Conservation (phyloP, 2,797 vertebrate species). For the Phrynocephalus guinanensis region DNA sequence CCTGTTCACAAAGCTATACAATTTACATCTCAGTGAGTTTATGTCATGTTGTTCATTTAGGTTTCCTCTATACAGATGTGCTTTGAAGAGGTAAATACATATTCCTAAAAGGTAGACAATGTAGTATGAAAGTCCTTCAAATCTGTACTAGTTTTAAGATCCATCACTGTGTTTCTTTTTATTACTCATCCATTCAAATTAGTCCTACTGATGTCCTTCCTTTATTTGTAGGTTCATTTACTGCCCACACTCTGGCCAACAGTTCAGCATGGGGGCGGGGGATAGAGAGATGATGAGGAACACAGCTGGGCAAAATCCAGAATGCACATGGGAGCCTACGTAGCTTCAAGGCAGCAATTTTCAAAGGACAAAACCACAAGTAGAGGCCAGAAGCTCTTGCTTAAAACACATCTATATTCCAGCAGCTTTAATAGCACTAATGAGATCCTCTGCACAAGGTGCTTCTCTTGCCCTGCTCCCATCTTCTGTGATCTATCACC, state of each 20-base stretch:
- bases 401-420: neutral
- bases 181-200: neutral
- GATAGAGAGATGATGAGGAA: neutral
- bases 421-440: conserved; percentile 57
- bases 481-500: conserved; percentile 15
- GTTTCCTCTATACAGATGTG: neutral
- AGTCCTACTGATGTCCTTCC: neutral
- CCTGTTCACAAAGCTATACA: neutral
- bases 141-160: neutral
- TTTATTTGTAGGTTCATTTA: neutral
- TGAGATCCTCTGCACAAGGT: conserved; percentile 47
- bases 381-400: conserved; percentile 19
- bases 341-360: conserved; percentile 17
- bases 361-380: conserved; percentile 30
- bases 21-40: neutral
- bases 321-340: conserved; percentile 16
- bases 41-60: neutral
- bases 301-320: conserved; percentile 26
- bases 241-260: neutral
- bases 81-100: neutral
- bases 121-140: neutral
- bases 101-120: neutral
- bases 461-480: conserved; percentile 34
- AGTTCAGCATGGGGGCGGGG: neutral
- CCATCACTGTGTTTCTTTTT: neutral